Base-by-base conservation (phyloP, 2,888 invertebrate species). In the Ophioninae sp. region DNA sequence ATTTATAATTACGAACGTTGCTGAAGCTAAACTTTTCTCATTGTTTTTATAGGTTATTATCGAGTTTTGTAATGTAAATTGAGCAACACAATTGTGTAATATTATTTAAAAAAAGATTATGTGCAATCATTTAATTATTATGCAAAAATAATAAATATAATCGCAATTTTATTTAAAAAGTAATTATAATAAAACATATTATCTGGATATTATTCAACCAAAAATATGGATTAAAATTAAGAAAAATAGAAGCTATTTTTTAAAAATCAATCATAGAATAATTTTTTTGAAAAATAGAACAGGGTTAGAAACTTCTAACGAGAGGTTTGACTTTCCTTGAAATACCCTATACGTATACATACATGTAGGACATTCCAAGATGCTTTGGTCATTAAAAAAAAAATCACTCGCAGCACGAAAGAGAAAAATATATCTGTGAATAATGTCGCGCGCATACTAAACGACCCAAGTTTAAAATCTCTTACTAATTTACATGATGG, bases 321-420 rank as follows among this genome's bases (percentile, higher is more conserved):
- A 17, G 50, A 13, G 6, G 50, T 13, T 50, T 17, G 50, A 7
- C n/a, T 61, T 37, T 7, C 39, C 61, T 56, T 44, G 41, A 61
- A 61, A 73, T n/a, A 6, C 0, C 72, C 72, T 61, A n/a, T 73
- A 61, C 61, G 39, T 21, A 64, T 37, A 61, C 21, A 61, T n/a
- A 41, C n/a, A 44, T 41, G 61, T 73, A 8, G 20, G 61, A 61
- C 72, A 73, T 73, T 73, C 72, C 72, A 73, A 70, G 50, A 73
- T 61, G 61, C 72, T 59, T 61, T 61, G 72, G 61, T 73, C 72
- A 61, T 61, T 39, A 57, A 70, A 73, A 73, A 73, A 73, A 44
- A 57, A 70, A 61, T 73, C 61, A 59, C 39, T 73, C 50, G 50
- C 50, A 50, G 50, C 50, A 61, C 61, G 30, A 59, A 61, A 7